phyloP scores from a whole-genome alignment of 2,113 vertebrate species.

The Brachyhypopomus occidentalis region DNA sequence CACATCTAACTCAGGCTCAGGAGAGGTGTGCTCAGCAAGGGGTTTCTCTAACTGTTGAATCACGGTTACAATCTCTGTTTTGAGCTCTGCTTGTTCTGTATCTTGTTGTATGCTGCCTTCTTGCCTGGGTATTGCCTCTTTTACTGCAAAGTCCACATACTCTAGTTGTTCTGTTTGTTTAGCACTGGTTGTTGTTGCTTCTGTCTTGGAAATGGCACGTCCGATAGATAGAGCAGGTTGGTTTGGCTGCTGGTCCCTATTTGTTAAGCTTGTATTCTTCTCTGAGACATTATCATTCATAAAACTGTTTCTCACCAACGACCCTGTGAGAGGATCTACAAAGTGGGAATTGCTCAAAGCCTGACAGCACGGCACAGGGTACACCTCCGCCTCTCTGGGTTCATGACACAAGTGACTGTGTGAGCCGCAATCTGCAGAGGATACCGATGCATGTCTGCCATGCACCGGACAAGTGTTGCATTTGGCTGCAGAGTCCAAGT shows the following conservation, averaged over 20 bases:
- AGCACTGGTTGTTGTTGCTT: slow-evolving; percentile 49
- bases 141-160: slow-evolving; percentile 51
- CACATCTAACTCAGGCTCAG: slow-evolving; percentile 69
- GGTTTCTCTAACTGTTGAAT: slow-evolving; percentile 40
- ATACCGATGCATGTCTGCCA: slow-evolving; percentile 62
- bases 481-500: slow-evolving; percentile 68
- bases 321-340: slow-evolving; percentile 75
- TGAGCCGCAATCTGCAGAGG: slow-evolving; percentile 65
- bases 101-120: slow-evolving; percentile 23
- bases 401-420: slow-evolving; percentile 73
- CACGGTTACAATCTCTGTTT: slow-evolving; percentile 54
- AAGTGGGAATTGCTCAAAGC: slow-evolving; percentile 63
- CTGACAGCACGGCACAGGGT: slow-evolving; percentile 69
- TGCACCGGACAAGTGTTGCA: slow-evolving; percentile 68
- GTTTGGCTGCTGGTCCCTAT: slow-evolving; percentile 66
- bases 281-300: slow-evolving; percentile 64
- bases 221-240: slow-evolving; percentile 67
- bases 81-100: slow-evolving; percentile 45
- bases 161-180: slow-evolving; percentile 49
- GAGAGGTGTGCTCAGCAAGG: slow-evolving; percentile 45
- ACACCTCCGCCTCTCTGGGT: slow-evolving; percentile 57
- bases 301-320: slow-evolving; percentile 69
- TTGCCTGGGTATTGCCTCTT: slow-evolving; percentile 8
- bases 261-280: slow-evolving; percentile 58
- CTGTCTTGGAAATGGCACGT: slow-evolving; percentile 61